Evolutionary conservation across 2,113 vertebrate genomes (phyloP).

Genomic region (Hyaena hyaena): DNA sequence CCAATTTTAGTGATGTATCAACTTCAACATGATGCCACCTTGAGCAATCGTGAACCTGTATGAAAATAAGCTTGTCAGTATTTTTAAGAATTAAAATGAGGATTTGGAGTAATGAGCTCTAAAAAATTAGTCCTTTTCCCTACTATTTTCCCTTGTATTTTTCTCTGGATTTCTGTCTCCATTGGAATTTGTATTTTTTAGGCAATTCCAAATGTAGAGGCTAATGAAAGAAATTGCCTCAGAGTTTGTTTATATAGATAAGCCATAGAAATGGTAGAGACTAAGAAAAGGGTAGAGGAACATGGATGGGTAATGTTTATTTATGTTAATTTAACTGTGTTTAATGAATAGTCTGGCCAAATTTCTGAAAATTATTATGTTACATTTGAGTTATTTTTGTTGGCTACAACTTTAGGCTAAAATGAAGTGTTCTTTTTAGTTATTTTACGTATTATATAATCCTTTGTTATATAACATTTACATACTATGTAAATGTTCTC

Average conservation of each 20-base stretch:
- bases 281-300: not conserved
- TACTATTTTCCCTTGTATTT: not conserved
- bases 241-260: not conserved
- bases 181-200: not conserved
- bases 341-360: not conserved
- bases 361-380: not conserved
- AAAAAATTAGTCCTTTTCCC: not conserved
- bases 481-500: not conserved
- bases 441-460: not conserved
- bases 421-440: not conserved
- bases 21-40: not conserved
- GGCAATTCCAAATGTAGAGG: not conserved
- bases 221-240: not conserved
- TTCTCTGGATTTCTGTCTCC: not conserved
- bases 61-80: not conserved
- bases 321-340: not conserved
- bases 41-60: not conserved
- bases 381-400: not conserved
- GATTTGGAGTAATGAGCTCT: not conserved
- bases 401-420: not conserved
- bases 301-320: not conserved
- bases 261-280: not conserved
- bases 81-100: slow-evolving; percentile 8
- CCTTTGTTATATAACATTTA: not conserved
- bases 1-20: not conserved